A percentile compares a stretch with the other conserved stretches of the same genome.
Conservation (phyloP, 2,113 vertebrate species). For the cattle (Bos taurus) region ARS-UCD2.0 NC_037332.1:10277001-10277500, state of each 20-base stretch:
- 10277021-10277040: conserved; percentile 81
- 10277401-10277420: not conserved
- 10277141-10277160: conserved; percentile 74
- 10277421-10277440: not conserved
- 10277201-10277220: conserved; percentile 70
- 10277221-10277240: conserved; percentile 31
- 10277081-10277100: conserved; percentile 81
- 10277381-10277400: not conserved
- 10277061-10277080: conserved; percentile 70
- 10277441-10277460: not conserved
- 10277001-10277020: conserved; percentile 57
- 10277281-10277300: not conserved
- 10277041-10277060: conserved; percentile 65
- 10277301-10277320: not conserved
- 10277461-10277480: not conserved
- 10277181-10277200: conserved; percentile 78
- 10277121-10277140: conserved; percentile 77
- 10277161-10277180: conserved; percentile 72
- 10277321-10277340: not conserved
- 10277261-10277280: not conserved
- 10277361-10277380: not conserved
- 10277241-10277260: not conserved
- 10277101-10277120: conserved; percentile 76
- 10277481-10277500: not conserved
- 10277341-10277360: not conserved